These are phyloP conservation scores for Lontra canadensis DNA, from an alignment of 2,113 vertebrate genomes.

Conservation along the genomic window DNA sequence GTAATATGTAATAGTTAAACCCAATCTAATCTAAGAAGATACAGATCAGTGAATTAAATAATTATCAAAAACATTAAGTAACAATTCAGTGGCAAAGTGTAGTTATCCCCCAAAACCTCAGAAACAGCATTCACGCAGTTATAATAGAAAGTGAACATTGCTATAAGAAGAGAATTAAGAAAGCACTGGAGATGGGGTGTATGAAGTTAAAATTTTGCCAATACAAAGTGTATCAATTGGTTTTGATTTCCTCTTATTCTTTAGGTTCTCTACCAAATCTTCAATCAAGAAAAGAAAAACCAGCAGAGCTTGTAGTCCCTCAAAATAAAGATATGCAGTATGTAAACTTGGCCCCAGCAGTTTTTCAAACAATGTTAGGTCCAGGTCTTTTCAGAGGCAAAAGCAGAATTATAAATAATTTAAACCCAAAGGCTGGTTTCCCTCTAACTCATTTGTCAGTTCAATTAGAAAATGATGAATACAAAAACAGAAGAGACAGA, in stretches of 20 bases:
- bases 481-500: constrained; percentile 69
- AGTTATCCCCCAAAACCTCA: background rate
- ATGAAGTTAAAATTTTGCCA: constrained; percentile 35
- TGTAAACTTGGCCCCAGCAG: constrained; percentile 22
- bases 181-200: constrained; percentile 14
- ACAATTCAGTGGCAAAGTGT: constrained; percentile 33
- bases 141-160: constrained; percentile 43
- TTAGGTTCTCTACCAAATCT: constrained; percentile 45
- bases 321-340: background rate
- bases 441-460: constrained; percentile 72
- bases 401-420: constrained; percentile 72
- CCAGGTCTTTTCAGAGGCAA: constrained; percentile 33
- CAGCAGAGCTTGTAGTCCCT: constrained; percentile 4
- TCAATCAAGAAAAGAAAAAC: constrained; percentile 39
- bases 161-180: constrained; percentile 18
- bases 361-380: constrained; percentile 60
- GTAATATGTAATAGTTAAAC: constrained; percentile 45
- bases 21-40: constrained; percentile 35
- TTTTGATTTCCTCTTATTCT: constrained; percentile 53
- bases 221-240: background rate
- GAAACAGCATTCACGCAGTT: background rate
- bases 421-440: constrained; percentile 61
- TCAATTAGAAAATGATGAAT: constrained; percentile 79
- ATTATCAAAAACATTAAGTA: constrained; percentile 11
- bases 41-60: constrained; percentile 58